Evolutionary conservation across 2,888 invertebrate genomes (phyloP).

Genomic region (Julus scandinavius): DNA sequence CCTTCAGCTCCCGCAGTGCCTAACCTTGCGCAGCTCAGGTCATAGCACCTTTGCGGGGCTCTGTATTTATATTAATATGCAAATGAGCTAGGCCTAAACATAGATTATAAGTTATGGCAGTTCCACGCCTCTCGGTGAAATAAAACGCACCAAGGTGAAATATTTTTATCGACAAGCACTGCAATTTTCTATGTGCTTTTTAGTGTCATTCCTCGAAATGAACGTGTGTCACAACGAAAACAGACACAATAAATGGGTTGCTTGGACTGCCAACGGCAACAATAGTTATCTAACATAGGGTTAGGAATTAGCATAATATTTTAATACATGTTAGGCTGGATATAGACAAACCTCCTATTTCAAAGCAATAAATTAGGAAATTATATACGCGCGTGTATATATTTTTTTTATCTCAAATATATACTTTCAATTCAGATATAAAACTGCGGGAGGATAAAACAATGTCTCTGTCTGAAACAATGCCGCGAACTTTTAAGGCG

Average conservation of each 20-base stretch:
- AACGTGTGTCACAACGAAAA: background rate
- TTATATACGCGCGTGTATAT: background rate
- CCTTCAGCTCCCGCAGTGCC: conserved; percentile 8
- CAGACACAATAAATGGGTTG: conserved; percentile 21
- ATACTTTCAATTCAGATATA: background rate
- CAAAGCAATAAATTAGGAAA: background rate
- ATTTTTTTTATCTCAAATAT: background rate
- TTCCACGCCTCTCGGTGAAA: conserved; percentile 1
- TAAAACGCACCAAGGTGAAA: conserved; percentile 14
- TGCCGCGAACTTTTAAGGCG: too few species aligned
- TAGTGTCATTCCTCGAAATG: background rate
- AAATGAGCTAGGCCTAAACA: background rate
- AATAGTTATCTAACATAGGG: background rate
- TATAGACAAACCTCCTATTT: background rate
- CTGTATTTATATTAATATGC: conserved; percentile 38
- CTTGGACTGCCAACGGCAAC: background rate
- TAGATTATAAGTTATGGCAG: conserved; percentile 26
- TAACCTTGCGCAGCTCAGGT: background rate
- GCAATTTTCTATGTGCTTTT: background rate
- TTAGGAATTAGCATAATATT: conserved; percentile 10
- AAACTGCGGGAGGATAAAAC: background rate
- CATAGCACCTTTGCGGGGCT: conserved; percentile 6
- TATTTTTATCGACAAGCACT: background rate
- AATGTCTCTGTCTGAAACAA: too few species aligned
- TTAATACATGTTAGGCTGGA: background rate